Conservation (phyloP, 2,797 vertebrate genomes). For the Ptychobarbus kaznakovi region DNA sequence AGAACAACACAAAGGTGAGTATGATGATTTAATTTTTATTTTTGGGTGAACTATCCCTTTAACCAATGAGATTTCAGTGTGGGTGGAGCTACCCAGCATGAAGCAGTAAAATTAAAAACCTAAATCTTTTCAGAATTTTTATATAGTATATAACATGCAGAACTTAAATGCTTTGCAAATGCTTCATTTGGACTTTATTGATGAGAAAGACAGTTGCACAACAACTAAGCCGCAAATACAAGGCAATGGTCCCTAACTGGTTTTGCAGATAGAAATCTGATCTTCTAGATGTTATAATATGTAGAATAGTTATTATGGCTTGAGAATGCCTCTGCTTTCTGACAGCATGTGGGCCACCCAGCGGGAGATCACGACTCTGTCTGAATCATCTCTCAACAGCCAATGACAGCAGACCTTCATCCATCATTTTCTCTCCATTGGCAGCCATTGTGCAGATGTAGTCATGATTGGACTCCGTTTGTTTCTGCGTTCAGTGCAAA, state of each 20-base stretch:
- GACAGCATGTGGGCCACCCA: slow-evolving; percentile 35
- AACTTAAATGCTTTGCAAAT: not conserved
- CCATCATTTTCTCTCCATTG: slow-evolving; percentile 36
- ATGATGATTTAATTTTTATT: too few relatives aligned
- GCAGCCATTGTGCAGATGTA: slow-evolving; percentile 29
- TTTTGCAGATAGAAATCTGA: not conserved
- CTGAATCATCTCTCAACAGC: slow-evolving; percentile 27
- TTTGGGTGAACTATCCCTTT: too few relatives aligned
- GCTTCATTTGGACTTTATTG: not conserved
- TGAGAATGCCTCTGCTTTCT: not conserved
- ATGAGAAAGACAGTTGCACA: not conserved
- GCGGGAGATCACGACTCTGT: slow-evolving; percentile 12
- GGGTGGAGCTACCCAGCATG: not conserved
- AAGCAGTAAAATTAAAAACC: not conserved
- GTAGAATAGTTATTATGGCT: not conserved
- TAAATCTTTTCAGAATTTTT: not conserved
- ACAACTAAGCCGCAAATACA: not conserved
- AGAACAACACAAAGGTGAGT: too few relatives aligned
- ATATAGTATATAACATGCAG: not conserved
- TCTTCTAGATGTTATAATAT: not conserved
- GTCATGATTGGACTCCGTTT: slow-evolving; percentile 33
- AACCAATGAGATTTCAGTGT: too few relatives aligned
- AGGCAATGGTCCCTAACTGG: not conserved
- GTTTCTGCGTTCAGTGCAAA: slow-evolving; percentile 27
- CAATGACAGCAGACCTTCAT: slow-evolving; percentile 42